Percentiles rank a stretch among this genome's conserved stretches.
These are phyloP conservation scores for Amblyraja radiata DNA, from an alignment of 2,797 vertebrate species.

Conservation along the genomic window DNA sequence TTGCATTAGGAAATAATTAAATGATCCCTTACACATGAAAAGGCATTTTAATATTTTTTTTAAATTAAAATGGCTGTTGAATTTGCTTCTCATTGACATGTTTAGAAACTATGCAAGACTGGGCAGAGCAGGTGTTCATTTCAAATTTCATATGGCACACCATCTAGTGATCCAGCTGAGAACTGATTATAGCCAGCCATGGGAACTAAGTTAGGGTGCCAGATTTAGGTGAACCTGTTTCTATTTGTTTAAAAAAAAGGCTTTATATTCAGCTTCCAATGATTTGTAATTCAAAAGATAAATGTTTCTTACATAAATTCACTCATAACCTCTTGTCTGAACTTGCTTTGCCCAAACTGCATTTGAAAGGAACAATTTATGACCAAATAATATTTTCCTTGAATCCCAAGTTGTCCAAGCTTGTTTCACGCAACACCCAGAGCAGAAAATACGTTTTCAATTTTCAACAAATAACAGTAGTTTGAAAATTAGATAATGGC, in stretches of 20 bases:
- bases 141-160: conserved; percentile 28
- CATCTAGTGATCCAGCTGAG: conserved; percentile 33
- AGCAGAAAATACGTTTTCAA: conserved; percentile 13
- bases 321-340: neutral
- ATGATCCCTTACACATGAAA: neutral
- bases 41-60: neutral
- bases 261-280: neutral
- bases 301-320: neutral
- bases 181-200: conserved; percentile 25
- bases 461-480: neutral
- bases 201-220: neutral
- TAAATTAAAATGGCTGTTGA: neutral
- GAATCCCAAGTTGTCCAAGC: neutral
- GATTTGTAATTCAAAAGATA: neutral
- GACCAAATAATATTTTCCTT: neutral
- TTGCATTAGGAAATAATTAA: neutral
- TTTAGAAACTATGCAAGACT: neutral
- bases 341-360: neutral
- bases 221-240: neutral
- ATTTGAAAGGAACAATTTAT: neutral
- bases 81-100: neutral
- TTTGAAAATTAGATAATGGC: conserved; percentile 16
- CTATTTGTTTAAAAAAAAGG: neutral
- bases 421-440: neutral
- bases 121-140: conserved; percentile 8